Conservation (phyloP, 2,888 invertebrate species). For the Trichopria drosophilae region DNA sequence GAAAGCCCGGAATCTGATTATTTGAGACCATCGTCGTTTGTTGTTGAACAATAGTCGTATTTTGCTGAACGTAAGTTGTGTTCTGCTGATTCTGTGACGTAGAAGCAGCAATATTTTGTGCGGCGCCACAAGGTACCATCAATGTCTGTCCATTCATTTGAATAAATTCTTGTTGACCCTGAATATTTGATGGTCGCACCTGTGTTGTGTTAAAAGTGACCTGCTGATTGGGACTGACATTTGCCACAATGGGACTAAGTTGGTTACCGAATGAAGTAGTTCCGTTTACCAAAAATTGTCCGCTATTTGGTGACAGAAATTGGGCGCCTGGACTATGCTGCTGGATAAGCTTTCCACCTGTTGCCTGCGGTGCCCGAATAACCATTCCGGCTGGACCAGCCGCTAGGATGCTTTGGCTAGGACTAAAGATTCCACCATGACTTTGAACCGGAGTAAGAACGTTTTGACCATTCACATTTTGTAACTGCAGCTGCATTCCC, state of each 20-base stretch:
- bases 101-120: slow-evolving; percentile 61
- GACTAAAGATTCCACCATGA: slow-evolving; percentile 66
- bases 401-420: slow-evolving; percentile 69
- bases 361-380: slow-evolving; percentile 71
- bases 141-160: slow-evolving; percentile 74
- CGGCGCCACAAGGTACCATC: slow-evolving; percentile 69
- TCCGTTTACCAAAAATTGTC: slow-evolving; percentile 77
- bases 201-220: slow-evolving; percentile 67
- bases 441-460: slow-evolving; percentile 73
- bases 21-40: slow-evolving; percentile 78
- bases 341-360: slow-evolving; percentile 71
- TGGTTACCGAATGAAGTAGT: slow-evolving; percentile 72
- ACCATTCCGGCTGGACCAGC: slow-evolving; percentile 76
- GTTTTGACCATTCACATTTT: slow-evolving; percentile 79
- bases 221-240: slow-evolving; percentile 71
- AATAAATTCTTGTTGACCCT: slow-evolving; percentile 71
- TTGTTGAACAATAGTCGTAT: slow-evolving; percentile 82
- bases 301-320: slow-evolving; percentile 73
- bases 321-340: slow-evolving; percentile 70
- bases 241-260: slow-evolving; percentile 76
- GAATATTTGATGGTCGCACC: slow-evolving; percentile 54
- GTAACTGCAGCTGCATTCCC: slow-evolving; percentile 76
- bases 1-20: slow-evolving; percentile 63
- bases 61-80: slow-evolving; percentile 80
- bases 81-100: slow-evolving; percentile 64